A percentile compares a stretch with the other conserved stretches of the same genome.
Conservation (phyloP, 2,113 vertebrate genomes). For the Amia ocellicauda region DNA sequence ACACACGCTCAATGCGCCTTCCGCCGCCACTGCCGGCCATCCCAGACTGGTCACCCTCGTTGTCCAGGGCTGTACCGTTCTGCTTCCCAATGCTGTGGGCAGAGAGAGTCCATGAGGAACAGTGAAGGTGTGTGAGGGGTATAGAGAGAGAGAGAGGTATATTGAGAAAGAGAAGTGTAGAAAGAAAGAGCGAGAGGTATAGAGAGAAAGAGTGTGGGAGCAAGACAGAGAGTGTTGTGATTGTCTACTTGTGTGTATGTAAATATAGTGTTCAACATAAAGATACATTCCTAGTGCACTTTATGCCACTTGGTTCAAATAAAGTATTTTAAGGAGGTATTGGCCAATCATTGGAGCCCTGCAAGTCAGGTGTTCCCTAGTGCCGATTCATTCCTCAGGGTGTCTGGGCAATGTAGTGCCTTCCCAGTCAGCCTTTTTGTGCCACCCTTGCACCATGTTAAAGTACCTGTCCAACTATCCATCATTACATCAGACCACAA, state of each 20-base stretch:
- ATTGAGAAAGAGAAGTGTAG: background rate
- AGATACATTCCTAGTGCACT: background rate
- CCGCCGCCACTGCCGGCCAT: constrained; percentile 51
- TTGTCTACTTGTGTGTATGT: too few relatives aligned
- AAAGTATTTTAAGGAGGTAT: constrained; percentile 31
- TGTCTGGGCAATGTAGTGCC: background rate
- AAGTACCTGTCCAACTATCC: too few relatives aligned
- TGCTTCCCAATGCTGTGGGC: constrained; percentile 73
- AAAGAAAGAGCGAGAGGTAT: background rate
- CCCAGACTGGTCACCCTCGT: constrained; percentile 60
- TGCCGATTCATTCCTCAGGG: background rate
- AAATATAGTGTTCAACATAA: background rate
- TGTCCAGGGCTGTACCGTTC: constrained; percentile 51
- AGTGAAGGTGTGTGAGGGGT: too few relatives aligned
- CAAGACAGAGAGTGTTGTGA: background rate
- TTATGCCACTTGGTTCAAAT: constrained; percentile 8
- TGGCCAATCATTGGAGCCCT: background rate
- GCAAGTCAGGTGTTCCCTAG: too few relatives aligned
- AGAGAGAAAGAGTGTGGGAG: background rate
- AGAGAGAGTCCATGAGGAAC: too few relatives aligned
- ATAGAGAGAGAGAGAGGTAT: background rate
- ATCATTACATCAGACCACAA: too few relatives aligned
- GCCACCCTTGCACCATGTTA: too few relatives aligned
- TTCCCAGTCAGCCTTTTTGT: too few relatives aligned
- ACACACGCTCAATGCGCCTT: constrained; percentile 69